A percentile compares a stretch with the other conserved stretches of the same genome.
Evolutionary conservation across 2,113 vertebrate species (phyloP).

Genomic region (Microcebus tavaratra): DNA sequence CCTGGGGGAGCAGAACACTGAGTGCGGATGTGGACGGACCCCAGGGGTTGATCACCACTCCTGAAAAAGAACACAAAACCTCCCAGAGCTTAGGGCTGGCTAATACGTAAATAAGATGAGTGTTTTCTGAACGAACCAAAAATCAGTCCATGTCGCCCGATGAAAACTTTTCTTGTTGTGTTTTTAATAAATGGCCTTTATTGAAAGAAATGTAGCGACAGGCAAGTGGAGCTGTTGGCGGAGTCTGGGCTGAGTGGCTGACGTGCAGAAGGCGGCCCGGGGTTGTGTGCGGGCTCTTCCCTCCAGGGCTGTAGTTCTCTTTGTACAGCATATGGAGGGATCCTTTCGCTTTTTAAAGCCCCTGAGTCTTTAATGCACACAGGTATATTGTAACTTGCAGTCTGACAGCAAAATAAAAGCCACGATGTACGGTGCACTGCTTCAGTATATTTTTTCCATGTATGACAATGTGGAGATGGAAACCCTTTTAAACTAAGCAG

Average conservation of each 20-base stretch:
- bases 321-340: background rate
- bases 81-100: background rate
- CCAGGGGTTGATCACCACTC: background rate
- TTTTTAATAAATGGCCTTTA: conserved; percentile 23
- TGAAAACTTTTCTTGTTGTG: background rate
- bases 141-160: background rate
- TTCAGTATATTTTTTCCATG: conserved; percentile 68
- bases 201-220: background rate
- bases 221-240: background rate
- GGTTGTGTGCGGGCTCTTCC: conserved; percentile 22
- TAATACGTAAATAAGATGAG: background rate
- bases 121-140: conserved; percentile 9
- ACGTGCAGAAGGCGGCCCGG: background rate
- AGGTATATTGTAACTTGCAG: conserved; percentile 60
- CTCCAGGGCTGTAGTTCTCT: background rate
- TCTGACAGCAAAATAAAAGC: conserved; percentile 63
- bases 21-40: background rate
- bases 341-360: conserved; percentile 10
- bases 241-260: background rate
- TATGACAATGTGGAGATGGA: conserved; percentile 74
- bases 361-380: conserved; percentile 44
- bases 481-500: conserved; percentile 76
- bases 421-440: background rate
- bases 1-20: background rate
- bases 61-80: background rate